These are phyloP conservation scores for Erpetoichthys calabaricus DNA, from an alignment of 2,797 vertebrate species.

Conservation along the genomic window DNA sequence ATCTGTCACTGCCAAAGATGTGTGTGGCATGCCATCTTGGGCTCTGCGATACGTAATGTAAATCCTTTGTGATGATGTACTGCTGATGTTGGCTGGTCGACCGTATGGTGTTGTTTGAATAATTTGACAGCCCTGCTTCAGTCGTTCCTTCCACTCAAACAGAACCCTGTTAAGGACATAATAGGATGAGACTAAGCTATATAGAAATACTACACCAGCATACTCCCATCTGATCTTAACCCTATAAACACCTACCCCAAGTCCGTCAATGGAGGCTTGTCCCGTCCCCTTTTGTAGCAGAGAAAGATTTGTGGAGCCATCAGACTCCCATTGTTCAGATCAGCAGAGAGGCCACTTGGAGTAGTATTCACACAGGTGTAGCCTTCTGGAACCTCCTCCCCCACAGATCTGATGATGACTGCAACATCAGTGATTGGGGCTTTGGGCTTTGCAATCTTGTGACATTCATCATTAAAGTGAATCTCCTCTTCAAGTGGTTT, in stretches of 20 bases:
- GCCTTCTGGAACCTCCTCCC: slow-evolving; percentile 82
- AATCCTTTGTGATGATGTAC: slow-evolving; percentile 80
- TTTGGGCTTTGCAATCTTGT: slow-evolving; percentile 72
- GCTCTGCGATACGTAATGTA: slow-evolving; percentile 90
- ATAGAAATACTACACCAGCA: not conserved
- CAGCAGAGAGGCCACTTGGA: slow-evolving; percentile 81
- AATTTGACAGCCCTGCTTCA: slow-evolving; percentile 88
- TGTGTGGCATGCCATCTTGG: slow-evolving; percentile 73
- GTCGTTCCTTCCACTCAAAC: slow-evolving; percentile 91
- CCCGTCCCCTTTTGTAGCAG: slow-evolving; percentile 87
- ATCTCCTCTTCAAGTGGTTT: slow-evolving; percentile 90
- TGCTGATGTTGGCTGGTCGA: slow-evolving; percentile 83
- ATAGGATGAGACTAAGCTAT: not conserved
- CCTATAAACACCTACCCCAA: slow-evolving; percentile 67
- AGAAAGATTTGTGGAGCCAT: slow-evolving; percentile 87
- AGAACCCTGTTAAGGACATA: slow-evolving; percentile 55
- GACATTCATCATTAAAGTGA: slow-evolving; percentile 76
- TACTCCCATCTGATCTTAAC: not conserved
- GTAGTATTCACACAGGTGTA: slow-evolving; percentile 82
- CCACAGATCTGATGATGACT: slow-evolving; percentile 84
- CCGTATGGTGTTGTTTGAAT: slow-evolving; percentile 86
- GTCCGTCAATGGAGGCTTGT: slow-evolving; percentile 94
- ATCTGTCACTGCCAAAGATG: slow-evolving; percentile 84
- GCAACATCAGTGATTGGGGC: slow-evolving; percentile 91
- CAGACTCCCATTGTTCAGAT: slow-evolving; percentile 89